Conservation (phyloP, 2,888 invertebrate genomes). For the Acanthoscelides obtectus region DNA sequence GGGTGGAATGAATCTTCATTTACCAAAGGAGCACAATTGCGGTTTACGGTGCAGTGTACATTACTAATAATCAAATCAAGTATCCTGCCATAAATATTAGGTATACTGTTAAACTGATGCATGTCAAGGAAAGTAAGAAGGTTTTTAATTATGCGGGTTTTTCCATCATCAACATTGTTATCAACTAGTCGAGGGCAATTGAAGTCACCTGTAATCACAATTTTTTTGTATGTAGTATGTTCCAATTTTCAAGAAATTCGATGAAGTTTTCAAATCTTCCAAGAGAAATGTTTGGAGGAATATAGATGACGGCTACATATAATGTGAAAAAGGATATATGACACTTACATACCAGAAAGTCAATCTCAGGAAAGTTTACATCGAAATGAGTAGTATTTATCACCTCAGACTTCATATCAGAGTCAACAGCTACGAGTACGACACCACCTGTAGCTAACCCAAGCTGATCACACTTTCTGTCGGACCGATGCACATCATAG, state of each 20-base stretch:
- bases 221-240: background rate
- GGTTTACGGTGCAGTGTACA: background rate
- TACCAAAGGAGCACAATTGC: background rate
- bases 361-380: background rate
- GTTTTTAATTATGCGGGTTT: background rate
- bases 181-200: background rate
- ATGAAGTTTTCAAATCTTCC: background rate
- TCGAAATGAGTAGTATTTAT: background rate
- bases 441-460: background rate
- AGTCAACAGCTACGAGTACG: background rate
- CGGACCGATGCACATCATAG: background rate
- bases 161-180: background rate
- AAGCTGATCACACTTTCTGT: background rate
- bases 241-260: background rate
- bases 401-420: background rate
- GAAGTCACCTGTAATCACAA: background rate
- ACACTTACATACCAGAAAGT: conserved; percentile 1
- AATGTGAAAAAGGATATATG: background rate
- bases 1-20: conserved; percentile 2
- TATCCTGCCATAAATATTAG: conserved; percentile 2
- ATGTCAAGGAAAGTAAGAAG: background rate
- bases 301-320: conserved; percentile 1
- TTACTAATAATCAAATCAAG: background rate
- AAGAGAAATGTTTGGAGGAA: background rate
- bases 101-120: conserved; percentile 1